Base-by-base conservation (phyloP, 2,888 invertebrate species). In the Parnassius smintheus region DNA sequence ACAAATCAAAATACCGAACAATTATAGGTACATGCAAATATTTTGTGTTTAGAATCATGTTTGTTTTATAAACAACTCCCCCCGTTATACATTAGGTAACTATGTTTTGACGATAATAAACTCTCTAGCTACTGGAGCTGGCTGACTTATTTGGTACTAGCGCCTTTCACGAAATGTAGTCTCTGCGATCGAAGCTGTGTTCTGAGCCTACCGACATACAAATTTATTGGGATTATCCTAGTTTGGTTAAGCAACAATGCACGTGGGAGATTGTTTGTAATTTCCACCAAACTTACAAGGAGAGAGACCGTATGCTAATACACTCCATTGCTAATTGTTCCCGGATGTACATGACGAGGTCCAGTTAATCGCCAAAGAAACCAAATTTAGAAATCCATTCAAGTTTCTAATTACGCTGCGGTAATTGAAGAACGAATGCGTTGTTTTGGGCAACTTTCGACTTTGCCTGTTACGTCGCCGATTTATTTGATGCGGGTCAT, bases 401-500 rank as follows among this genome's bases (percentile, higher is more conserved):
- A 12, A 55, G 25, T 58, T 41, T 55, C 55, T 56, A 42, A 64
- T 58, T 46, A 56, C 56, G 22, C 41, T n/a, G 53, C 53, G 46
- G 56, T 61, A 61, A 61, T 61, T 49, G 61, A 57, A 58, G 45
- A 63, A 64, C 51, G 52, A 56, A 62, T 59, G 48, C 54, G 58
- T 56, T 56, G 65, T 64, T 67, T 68, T 68, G 67, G 64, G 62
- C 60, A 65, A 65, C 67, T 68, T 70, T 70, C 69, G 56, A 64
- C 65, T 44, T 59, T 54, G 56, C 49, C 64, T 44, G 61, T 67
- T 64, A 65, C 60, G 64, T 59, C 13, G 51, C 18, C 62, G 65
- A 67, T 69, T 63, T 69, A 65, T 65, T 75, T 66, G 72, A 66
- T 71, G 67, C 74, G 74, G 82, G 86, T 86, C 83, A 84, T 71